These are phyloP conservation scores for Heliopora coerulea DNA, from an alignment of 92 coral and sea anemone species.

Conservation along the genomic window DNA sequence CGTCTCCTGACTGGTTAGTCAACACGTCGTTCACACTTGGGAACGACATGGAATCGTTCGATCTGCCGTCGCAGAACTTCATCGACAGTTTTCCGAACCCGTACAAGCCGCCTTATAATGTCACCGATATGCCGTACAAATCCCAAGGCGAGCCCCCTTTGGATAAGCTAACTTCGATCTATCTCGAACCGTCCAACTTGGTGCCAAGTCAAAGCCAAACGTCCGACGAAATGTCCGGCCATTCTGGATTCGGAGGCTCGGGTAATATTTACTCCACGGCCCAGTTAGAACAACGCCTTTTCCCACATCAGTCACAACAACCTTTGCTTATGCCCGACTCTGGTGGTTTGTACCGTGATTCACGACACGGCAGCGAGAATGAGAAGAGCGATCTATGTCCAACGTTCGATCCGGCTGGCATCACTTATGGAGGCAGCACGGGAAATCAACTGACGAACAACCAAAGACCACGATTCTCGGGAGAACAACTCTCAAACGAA, in stretches of 20 bases:
- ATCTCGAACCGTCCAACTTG: slow-evolving; percentile 15
- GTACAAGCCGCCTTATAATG: slow-evolving; percentile 35
- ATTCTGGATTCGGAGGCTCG: slow-evolving; percentile 7
- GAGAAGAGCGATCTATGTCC: slow-evolving; percentile 23
- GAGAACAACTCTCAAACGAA: slow-evolving; percentile 15
- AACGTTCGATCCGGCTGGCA: slow-evolving; percentile 28
- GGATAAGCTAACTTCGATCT: slow-evolving; percentile 12
- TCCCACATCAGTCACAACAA: slow-evolving; percentile 19
- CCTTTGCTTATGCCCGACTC: not conserved
- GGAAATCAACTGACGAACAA: slow-evolving; percentile 4
- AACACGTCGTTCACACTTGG: not conserved
- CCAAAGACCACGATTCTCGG: slow-evolving; percentile 36
- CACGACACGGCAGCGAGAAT: slow-evolving; percentile 32
- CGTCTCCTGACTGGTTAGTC: not conserved
- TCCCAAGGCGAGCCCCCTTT: slow-evolving; percentile 26
- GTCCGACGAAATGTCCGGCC: slow-evolving; percentile 22
- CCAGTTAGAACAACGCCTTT: slow-evolving; percentile 34
- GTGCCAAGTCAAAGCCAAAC: slow-evolving; percentile 20
- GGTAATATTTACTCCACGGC: slow-evolving; percentile 31
- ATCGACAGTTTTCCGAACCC: slow-evolving; percentile 27
- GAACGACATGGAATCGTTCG: slow-evolving; percentile 36
- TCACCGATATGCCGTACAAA: slow-evolving; percentile 28
- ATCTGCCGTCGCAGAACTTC: slow-evolving; percentile 20
- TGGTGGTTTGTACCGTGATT: slow-evolving; percentile 3
- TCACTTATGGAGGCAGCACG: not conserved